Percentiles rank a stretch among this genome's conserved stretches.
phyloP scores from a whole-genome alignment of 2,888 invertebrate genomes.

The Endomychus coccineus region DNA sequence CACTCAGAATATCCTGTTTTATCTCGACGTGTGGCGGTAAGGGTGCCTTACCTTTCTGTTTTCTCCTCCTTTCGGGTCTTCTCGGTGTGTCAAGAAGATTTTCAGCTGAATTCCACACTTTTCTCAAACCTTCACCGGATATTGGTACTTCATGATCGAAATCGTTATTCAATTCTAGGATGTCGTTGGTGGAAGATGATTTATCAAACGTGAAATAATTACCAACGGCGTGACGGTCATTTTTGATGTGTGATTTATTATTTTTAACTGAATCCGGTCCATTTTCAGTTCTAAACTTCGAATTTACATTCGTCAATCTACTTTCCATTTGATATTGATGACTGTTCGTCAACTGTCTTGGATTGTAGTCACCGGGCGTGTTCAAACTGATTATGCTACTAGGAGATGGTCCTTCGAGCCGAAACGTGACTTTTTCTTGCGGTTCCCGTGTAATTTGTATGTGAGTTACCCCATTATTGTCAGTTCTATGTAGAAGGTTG shows the following conservation, averaged over 20 bases:
- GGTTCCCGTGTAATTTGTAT: slow-evolving; percentile 42
- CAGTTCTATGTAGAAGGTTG: slow-evolving; percentile 45
- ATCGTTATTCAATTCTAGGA: slow-evolving; percentile 28
- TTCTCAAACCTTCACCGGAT: slow-evolving; percentile 28
- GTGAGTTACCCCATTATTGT: slow-evolving; percentile 47
- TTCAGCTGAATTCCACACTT: slow-evolving; percentile 43
- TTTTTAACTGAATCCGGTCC: slow-evolving; percentile 13
- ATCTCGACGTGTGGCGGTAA: slow-evolving; percentile 28
- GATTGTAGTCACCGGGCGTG: slow-evolving; percentile 35
- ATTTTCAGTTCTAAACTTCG: slow-evolving; percentile 26
- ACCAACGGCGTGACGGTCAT: slow-evolving; percentile 1
- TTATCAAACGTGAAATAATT: slow-evolving; percentile 17
- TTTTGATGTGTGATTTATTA: slow-evolving; percentile 12
- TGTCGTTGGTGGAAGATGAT: slow-evolving; percentile 33
- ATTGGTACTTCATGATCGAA: slow-evolving; percentile 13
- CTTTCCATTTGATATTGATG: slow-evolving; percentile 16
- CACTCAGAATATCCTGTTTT: slow-evolving; percentile 37
- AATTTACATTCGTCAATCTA: slow-evolving; percentile 25
- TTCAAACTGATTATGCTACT: slow-evolving; percentile 41
- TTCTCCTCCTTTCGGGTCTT: slow-evolving; percentile 37
- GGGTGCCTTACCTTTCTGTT: slow-evolving; percentile 35
- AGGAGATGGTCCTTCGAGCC: slow-evolving; percentile 20
- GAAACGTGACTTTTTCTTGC: slow-evolving; percentile 17
- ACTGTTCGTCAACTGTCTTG: slow-evolving; percentile 16
- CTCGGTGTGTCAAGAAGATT: slow-evolving; percentile 36